Evolutionary conservation across 2,888 invertebrate genomes (phyloP).

Genomic region (Archips crataeganus): DNA sequence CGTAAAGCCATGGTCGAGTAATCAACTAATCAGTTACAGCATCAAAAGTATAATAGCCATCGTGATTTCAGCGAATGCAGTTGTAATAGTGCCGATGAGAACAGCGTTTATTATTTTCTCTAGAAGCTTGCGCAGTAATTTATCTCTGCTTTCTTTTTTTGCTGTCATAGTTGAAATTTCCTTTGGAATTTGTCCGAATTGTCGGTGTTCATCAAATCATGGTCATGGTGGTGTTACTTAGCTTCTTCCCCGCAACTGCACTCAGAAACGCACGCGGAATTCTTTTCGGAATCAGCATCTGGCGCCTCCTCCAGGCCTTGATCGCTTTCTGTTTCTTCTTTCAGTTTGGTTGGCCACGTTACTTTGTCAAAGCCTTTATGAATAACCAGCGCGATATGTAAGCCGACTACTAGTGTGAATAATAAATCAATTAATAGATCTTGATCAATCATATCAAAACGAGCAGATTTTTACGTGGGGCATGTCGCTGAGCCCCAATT

Average conservation of each 20-base stretch:
- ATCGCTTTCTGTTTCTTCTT: constrained; percentile 5
- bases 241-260: constrained; percentile 1
- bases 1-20: constrained; percentile 13
- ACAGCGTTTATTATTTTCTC: constrained; percentile 64
- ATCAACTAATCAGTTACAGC: constrained; percentile 50
- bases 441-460: constrained; percentile 6
- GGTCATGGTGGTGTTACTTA: neutral
- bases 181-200: neutral
- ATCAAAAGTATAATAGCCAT: constrained; percentile 63
- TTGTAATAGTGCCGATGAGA: constrained; percentile 63
- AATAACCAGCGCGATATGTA: constrained; percentile 1
- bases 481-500: constrained; percentile 17
- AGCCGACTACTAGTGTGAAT: constrained; percentile 2
- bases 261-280: constrained; percentile 1
- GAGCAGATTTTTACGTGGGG: neutral
- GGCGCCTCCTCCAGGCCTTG: neutral
- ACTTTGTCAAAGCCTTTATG: neutral
- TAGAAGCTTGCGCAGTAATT: neutral
- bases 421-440: constrained; percentile 1
- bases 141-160: neutral
- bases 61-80: constrained; percentile 69
- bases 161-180: constrained; percentile 1
- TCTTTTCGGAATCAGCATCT: neutral
- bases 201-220: neutral
- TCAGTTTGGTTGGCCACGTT: neutral